Evolutionary conservation across 92 coral and sea anemone species (phyloP).

Genomic region (Actinernus sp.): DNA sequence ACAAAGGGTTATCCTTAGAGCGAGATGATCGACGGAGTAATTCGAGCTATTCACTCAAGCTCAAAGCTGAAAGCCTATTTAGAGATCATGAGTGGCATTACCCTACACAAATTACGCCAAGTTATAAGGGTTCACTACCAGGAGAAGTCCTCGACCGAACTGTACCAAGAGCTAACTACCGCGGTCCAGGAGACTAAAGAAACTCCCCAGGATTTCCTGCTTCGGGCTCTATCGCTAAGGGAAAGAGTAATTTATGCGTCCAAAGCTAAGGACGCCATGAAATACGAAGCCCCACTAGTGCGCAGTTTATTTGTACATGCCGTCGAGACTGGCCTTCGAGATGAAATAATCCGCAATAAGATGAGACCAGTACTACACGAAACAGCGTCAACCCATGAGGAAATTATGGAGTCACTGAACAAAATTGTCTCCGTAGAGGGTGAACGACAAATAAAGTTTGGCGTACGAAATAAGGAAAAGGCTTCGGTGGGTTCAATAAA

Average conservation of each 20-base stretch:
- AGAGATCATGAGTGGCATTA: slow-evolving; percentile 34
- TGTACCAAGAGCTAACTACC: slow-evolving; percentile 48
- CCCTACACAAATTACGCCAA: slow-evolving; percentile 33
- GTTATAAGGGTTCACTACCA: slow-evolving; percentile 29
- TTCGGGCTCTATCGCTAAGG: slow-evolving; percentile 36
- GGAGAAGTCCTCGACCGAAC: slow-evolving; percentile 30
- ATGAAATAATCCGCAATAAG: slow-evolving; percentile 48
- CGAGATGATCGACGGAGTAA: slow-evolving; percentile 34
- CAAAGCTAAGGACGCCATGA: slow-evolving; percentile 31
- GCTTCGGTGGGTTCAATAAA: too few relatives aligned
- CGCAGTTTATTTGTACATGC: slow-evolving; percentile 34
- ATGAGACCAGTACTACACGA: slow-evolving; percentile 33
- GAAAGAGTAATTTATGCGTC: slow-evolving; percentile 38
- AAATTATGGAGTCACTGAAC: slow-evolving; percentile 45
- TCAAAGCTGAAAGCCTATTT: slow-evolving; percentile 34
- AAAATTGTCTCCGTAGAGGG: slow-evolving; percentile 42
- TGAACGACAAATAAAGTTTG: slow-evolving; percentile 23
- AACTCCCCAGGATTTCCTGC: slow-evolving; percentile 33
- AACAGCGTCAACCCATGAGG: slow-evolving; percentile 32
- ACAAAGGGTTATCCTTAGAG: slow-evolving; percentile 17
- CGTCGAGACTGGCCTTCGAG: slow-evolving; percentile 48
- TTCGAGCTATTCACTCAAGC: slow-evolving; percentile 32
- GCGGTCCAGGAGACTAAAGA: slow-evolving; percentile 39
- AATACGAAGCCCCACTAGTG: slow-evolving; percentile 42
- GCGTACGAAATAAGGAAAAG: slow-evolving; percentile 1